Evolutionary conservation across 2,888 invertebrate species (phyloP), one percentile per base, ranked within the genome.

Genomic region (Stenoptilia bipunctidactyla): DNA sequence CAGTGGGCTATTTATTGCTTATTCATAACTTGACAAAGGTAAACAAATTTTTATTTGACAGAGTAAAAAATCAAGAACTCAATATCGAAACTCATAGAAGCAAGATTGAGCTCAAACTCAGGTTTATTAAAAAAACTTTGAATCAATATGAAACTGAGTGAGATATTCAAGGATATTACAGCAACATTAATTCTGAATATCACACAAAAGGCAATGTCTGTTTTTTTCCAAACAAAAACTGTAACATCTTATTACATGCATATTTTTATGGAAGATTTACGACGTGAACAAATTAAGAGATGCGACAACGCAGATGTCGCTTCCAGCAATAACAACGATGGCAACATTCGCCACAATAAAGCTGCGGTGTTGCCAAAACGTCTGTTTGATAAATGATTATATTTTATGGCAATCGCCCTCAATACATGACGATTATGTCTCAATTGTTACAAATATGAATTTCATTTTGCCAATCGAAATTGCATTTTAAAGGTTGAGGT

Each of bases 301-400:
- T 20, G 20, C 20, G 20, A 63, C 53, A 55, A 49, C 58, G 73
- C 79, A 79, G 76, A 79, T 79, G 77, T 69, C 71, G 64, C 61
- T 56, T 65, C 66, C 66, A 69, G 74, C 72, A 75, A 74, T 73
- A 70, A 67, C 65, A 71, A 63, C 62, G 68, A 70, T 75, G 71
- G 73, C 75, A 69, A 69, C 75, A 65, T 74, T 74, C 70, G 77
- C 80, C 80, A 63, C 80, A 72, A 71, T 68, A 67, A 75, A 76
- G 61, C 61, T 58, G 70, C 70, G 66, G 70, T 72, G 76, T 20
- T 20, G 70, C 75, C 77, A 76, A 79, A 75, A 76, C 69, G 66
- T 67, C 66, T 56, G 58, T 52, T 56, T 80, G 80, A 83, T 80
- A 79, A 82, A 83, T 79, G 76, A 74, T 74, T 62, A 70, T 71